These are phyloP conservation scores for Ornithorhynchus anatinus DNA, from an alignment of 2,113 vertebrate species.

Conservation along the genomic window DNA sequence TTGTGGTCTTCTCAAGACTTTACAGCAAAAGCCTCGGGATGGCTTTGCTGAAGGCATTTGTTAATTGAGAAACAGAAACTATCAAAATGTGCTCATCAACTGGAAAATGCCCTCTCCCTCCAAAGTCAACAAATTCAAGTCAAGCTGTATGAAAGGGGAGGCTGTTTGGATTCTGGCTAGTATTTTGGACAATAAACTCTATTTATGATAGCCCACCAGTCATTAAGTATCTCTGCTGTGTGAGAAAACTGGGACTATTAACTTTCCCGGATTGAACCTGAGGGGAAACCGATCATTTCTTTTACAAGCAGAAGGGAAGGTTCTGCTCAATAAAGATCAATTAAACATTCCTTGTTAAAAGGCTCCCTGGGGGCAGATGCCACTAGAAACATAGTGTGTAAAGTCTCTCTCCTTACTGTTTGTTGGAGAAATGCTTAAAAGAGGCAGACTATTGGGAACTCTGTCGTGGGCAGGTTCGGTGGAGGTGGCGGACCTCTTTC, in stretches of 20 bases:
- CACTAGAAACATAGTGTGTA: background rate
- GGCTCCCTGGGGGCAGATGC: conserved; percentile 30
- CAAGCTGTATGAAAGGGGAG: conserved; percentile 31
- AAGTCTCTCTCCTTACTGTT: background rate
- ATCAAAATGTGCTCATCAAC: conserved; percentile 1
- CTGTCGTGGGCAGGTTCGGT: background rate
- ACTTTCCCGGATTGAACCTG: conserved; percentile 56
- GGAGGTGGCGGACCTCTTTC: too few species aligned
- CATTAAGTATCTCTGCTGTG: conserved; percentile 58
- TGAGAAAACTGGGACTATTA: conserved; percentile 66
- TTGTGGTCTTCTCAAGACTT: background rate
- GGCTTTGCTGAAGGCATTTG: background rate
- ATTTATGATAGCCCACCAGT: conserved; percentile 51
- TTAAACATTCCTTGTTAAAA: conserved; percentile 70
- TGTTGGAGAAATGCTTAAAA: background rate
- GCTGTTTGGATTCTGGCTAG: conserved; percentile 54
- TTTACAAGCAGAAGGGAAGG: conserved; percentile 71
- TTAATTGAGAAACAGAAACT: conserved; percentile 29
- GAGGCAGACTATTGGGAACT: background rate
- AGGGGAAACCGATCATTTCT: conserved; percentile 59
- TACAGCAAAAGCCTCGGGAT: conserved; percentile 13
- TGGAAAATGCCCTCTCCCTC: conserved; percentile 11
- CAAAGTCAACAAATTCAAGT: conserved; percentile 31
- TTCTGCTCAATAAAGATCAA: conserved; percentile 75
- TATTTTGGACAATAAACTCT: conserved; percentile 69